These are phyloP conservation scores for Drosophila lacteicornis DNA, from an alignment of 1,140 invertebrate species.

Conservation along the genomic window DNA sequence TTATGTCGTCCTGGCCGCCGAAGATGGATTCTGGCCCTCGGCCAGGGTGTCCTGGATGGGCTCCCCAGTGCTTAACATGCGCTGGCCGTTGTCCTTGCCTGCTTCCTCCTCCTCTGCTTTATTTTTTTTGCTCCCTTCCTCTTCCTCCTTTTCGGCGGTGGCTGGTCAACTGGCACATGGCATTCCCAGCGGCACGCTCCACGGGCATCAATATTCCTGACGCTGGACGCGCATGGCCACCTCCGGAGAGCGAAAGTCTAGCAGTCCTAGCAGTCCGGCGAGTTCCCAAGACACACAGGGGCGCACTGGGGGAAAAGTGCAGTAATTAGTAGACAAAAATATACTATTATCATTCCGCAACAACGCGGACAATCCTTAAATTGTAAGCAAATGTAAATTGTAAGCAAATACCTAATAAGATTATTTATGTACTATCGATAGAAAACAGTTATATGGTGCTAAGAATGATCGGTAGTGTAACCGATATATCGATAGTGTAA, in stretches of 20 bases:
- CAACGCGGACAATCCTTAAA: too few relatives aligned
- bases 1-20: conserved; percentile 46
- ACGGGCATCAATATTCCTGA: conserved; percentile 67
- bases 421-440: too few relatives aligned
- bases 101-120: neutral
- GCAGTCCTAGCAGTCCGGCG: conserved; percentile 17
- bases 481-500: too few relatives aligned
- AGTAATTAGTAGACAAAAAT: neutral
- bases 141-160: neutral
- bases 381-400: too few relatives aligned
- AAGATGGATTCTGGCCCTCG: conserved; percentile 36
- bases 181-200: conserved; percentile 73
- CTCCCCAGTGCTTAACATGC: conserved; percentile 54
- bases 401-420: too few relatives aligned
- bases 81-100: conserved; percentile 30
- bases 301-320: neutral
- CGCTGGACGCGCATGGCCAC: conserved; percentile 65
- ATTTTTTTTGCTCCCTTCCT: neutral
- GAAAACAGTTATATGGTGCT: too few relatives aligned
- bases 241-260: conserved; percentile 36
- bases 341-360: neutral
- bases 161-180: conserved; percentile 61
- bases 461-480: too few relatives aligned
- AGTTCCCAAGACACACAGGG: conserved; percentile 21
- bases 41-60: conserved; percentile 26